A percentile compares a stretch with the other conserved stretches of the same genome.
Conservation (phyloP, 2,113 vertebrate species). For the Antechinus stuartii region DNA sequence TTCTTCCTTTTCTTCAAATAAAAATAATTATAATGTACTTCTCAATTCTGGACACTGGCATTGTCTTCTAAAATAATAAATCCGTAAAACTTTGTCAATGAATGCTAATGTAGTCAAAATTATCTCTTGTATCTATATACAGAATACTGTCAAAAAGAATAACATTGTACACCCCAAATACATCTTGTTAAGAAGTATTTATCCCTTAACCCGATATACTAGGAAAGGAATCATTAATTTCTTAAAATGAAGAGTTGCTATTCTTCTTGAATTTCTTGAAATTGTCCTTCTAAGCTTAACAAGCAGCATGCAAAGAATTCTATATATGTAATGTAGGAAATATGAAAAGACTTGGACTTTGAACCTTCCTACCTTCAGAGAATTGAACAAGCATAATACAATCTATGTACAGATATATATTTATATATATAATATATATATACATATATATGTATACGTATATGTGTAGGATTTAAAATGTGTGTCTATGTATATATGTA, state of each 20-base stretch:
- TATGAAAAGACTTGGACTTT: no score
- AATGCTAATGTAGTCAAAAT: constrained; percentile 11
- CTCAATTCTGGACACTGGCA: background rate
- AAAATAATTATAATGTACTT: background rate
- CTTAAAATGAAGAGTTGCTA: background rate
- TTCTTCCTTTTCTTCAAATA: background rate
- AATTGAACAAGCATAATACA: no score
- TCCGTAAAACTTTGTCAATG: constrained; percentile 20
- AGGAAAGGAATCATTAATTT: background rate
- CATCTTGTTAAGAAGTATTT: background rate
- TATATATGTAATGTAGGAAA: no score
- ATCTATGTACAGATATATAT: no score
- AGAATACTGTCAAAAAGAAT: constrained; percentile 1
- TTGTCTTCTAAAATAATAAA: constrained; percentile 25
- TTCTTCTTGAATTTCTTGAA: constrained; percentile 10
- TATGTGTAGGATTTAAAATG: no score
- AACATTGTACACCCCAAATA: background rate
- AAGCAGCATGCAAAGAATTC: background rate
- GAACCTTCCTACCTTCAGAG: no score
- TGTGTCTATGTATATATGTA: no score
- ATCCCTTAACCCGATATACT: background rate
- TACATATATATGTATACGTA: no score
- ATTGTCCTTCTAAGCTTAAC: background rate
- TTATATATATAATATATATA: no score
- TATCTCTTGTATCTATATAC: background rate